These are phyloP conservation scores for Phaethon lepturus DNA, from an alignment of 2,113 vertebrate species.

Conservation along the genomic window DNA sequence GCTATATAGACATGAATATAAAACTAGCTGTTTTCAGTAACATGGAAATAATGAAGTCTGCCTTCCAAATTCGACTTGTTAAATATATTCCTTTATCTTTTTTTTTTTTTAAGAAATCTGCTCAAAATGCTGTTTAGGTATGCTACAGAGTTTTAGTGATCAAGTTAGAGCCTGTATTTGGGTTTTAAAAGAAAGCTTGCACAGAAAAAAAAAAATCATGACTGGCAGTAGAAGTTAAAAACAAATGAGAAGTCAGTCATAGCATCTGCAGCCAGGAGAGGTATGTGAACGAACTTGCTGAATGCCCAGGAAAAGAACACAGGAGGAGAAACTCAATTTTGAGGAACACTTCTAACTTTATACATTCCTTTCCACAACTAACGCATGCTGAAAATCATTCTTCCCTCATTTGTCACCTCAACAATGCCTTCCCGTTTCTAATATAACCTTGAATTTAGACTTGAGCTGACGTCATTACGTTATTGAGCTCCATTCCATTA, in stretches of 20 bases:
- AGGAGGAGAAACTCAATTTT: not conserved
- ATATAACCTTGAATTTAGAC: not conserved
- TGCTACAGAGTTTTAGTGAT: not conserved
- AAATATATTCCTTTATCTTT: not conserved
- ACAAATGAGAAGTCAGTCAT: not conserved
- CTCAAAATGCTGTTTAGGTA: not conserved
- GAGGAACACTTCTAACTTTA: not conserved
- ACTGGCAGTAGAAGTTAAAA: not conserved
- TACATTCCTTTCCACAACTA: not conserved
- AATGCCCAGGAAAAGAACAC: not conserved
- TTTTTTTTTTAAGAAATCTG: not conserved
- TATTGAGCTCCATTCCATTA: not conserved
- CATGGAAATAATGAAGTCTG: not conserved
- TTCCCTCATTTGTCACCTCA: not conserved
- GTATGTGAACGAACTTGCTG: fast-evolving
- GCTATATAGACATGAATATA: not conserved
- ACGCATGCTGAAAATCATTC: not conserved
- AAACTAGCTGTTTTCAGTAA: not conserved
- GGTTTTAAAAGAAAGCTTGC: not conserved
- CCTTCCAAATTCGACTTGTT: not conserved
- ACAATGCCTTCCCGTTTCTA: not conserved
- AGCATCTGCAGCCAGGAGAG: no score
- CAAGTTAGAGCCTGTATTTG: not conserved
- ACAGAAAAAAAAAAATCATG: not conserved
- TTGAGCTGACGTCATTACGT: not conserved